Base-by-base conservation (phyloP, 2,797 vertebrate species). In the Lateolabrax maculatus region DNA sequence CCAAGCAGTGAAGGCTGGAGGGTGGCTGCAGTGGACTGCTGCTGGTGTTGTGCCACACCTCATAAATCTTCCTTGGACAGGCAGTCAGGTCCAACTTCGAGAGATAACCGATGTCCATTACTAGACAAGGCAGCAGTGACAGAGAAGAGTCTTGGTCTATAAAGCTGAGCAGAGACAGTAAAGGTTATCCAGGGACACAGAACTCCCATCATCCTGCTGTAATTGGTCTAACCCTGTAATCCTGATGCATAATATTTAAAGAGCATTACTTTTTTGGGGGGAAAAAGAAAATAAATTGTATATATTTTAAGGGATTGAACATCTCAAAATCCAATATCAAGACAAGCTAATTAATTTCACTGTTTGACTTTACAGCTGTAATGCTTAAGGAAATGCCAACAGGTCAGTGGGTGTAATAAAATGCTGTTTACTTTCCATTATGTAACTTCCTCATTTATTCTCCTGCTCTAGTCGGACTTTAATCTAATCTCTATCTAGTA, bases 41-140 rank as follows among this genome's bases (percentile, higher is more conserved):
- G 81, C 79, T 85, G 86, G 75, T 72, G 71, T 70, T 27, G 34
- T 78, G 78, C 84, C 86, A 90, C 82, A 80, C 56, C 37, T 85
- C 73, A 78, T 89, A 80, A 90, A 89, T 92, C 88, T 86, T 84
- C 80, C 77, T 73, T 39, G 78, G 74, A 84, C 69, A 79, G 60
- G 84, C 81, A 67, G 84, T 87, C 68, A 73, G 74, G 72, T 86
- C 55, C 77, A 68, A 71, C 80, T 81, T 86, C 57, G 67, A 79
- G 64, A 91, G 63, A 87, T 83, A 83, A 83, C 57, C 12, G 41
- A 82, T 79, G 72, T 75, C 77, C 18, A 75, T 68, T 61, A 71
- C 62, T n/a, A 61, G 70, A 67, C 55, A 12, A 77, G 70, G 34
- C 66, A 36, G 60, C 21, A 75, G 74, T 43, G 41, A 80, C 61